Evolutionary conservation across 2,888 invertebrate species (phyloP).

Genomic region (Tanytarsus gracilentus): DNA sequence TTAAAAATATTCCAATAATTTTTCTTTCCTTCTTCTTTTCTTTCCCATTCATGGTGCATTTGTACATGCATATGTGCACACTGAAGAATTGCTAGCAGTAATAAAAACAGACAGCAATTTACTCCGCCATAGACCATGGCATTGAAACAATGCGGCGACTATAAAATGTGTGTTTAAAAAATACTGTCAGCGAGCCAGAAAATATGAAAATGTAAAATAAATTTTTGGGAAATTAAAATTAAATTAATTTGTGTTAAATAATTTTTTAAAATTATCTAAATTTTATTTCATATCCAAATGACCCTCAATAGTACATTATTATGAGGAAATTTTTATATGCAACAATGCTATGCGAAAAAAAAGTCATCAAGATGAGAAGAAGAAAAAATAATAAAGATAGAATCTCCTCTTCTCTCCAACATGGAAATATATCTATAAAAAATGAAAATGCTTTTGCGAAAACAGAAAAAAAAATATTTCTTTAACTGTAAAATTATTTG

Average conservation of each 20-base stretch:
- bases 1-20: conserved; percentile 14
- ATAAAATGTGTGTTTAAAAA: background rate
- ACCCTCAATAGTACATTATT: no score
- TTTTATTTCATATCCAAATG: no score
- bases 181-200: background rate
- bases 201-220: no score
- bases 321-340: no score
- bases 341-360: no score
- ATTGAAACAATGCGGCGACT: no score
- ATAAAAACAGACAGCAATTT: background rate
- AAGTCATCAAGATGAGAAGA: no score
- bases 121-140: background rate
- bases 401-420: no score
- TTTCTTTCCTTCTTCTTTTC: background rate
- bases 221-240: no score
- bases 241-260: no score
- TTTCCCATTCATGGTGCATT: background rate
- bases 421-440: background rate
- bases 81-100: background rate
- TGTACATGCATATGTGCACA: background rate
- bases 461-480: background rate
- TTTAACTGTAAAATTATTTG: background rate
- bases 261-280: no score
- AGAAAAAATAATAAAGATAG: background rate
- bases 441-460: background rate